Base-by-base conservation (phyloP, 2,113 vertebrate species). In the Monopterus albus region DNA sequence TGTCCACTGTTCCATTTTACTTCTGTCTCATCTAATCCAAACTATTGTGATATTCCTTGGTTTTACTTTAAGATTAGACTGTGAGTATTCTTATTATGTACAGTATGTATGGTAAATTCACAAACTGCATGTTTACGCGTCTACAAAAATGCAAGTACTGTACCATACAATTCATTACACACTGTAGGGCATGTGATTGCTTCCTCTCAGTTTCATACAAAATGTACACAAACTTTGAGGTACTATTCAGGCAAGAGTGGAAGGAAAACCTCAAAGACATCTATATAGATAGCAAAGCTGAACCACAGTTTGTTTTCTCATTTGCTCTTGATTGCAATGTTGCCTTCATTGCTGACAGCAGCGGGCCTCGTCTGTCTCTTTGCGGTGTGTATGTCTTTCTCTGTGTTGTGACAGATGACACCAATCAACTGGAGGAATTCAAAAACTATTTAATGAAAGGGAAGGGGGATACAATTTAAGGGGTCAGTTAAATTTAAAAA, bases 221-320 rank as follows among this genome's bases (percentile, higher is more conserved):
- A 33, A 60, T 13, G 15, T 18, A 60, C 15, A 55, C 39, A 55
- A 21, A 50, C 33, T 56, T 12, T 38, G 23, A 47, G 45, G 50
- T 55, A 43, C 59, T 55, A 43, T 36, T 83, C 43, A 60, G 56
- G 17, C 3, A 0, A 2, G 49, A 67, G 5, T 21, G 53, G 9
- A 59, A 5, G 13, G 20, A 13, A 31, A 58, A 35, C 33, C 28
- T 60, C 31, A 64, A n/a, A 47, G 39, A 71, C 49, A 25, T 58
- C 67, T 57, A 1, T 58, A 55, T 36, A 61, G 35, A 61, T 52
- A 46, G 31, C 58, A 50, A 39, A 55, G 46, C 43, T 6, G 40
- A 35, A 58, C 52, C 50, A 58, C 76, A 69, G 76, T 82, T 87
- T 87, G 56, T 87, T 86, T 74, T 75, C 71, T 45, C n/a, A 75